Evolutionary conservation across 1,140 invertebrate genomes (phyloP).

Genomic region (Pseudomyrmex flavicornis): DNA sequence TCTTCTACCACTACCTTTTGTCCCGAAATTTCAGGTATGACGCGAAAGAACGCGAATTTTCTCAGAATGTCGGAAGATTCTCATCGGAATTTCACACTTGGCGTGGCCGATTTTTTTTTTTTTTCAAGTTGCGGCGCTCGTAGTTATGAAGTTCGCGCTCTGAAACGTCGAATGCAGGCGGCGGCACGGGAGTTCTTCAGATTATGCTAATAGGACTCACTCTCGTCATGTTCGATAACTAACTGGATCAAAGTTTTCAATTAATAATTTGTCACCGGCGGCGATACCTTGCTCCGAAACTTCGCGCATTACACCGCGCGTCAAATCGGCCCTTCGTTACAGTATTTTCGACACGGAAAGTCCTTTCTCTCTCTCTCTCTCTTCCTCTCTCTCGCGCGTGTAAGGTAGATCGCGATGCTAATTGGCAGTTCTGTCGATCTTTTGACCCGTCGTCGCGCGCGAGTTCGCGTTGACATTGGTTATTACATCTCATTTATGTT

Average conservation of each 20-base stretch:
- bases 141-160: constrained; percentile 47
- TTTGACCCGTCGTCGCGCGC: background rate
- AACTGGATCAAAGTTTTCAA: constrained; percentile 71
- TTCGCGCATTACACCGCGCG: constrained; percentile 47
- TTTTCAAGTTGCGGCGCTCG: background rate
- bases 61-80: background rate
- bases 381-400: background rate
- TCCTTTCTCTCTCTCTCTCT: too few species aligned
- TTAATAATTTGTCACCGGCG: constrained; percentile 69
- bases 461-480: constrained; percentile 43
- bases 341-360: constrained; percentile 50
- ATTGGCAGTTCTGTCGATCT: constrained; percentile 49
- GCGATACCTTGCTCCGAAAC: constrained; percentile 63
- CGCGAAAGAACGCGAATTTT: background rate
- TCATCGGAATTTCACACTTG: constrained; percentile 3
- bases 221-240: constrained; percentile 58
- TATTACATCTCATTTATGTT: constrained; percentile 30
- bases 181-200: constrained; percentile 29
- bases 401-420: constrained; percentile 41
- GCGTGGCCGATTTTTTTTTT: constrained; percentile 8
- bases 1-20: too few species aligned
- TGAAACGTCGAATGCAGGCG: constrained; percentile 56
- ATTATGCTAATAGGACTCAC: constrained; percentile 66
- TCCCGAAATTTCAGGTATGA: background rate
- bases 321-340: constrained; percentile 35